These are phyloP conservation scores for Stegodyphus dumicola DNA, from an alignment of 1,140 invertebrate genomes.

Conservation along the genomic window DNA sequence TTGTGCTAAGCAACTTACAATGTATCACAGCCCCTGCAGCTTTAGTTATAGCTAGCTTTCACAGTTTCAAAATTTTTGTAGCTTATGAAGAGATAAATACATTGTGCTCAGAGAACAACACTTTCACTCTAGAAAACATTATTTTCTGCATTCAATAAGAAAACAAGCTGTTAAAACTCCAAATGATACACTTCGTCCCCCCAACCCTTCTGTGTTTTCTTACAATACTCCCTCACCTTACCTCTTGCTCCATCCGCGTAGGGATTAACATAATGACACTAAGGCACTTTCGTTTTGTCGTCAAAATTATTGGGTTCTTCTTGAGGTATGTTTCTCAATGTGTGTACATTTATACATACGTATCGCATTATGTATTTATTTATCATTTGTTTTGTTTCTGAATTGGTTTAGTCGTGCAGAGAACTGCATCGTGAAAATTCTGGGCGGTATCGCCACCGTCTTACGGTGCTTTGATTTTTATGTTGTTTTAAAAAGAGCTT, in stretches of 20 bases:
- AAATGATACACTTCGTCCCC: background rate
- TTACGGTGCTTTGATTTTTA: slow-evolving; percentile 25
- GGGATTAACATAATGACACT: slow-evolving; percentile 18
- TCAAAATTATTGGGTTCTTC: slow-evolving; percentile 38
- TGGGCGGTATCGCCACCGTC: slow-evolving; percentile 8
- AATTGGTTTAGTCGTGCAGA: slow-evolving; percentile 1
- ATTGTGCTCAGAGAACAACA: too few relatives aligned
- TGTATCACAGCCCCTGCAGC: too few relatives aligned
- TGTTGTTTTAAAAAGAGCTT: slow-evolving; percentile 17
- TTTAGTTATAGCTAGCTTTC: too few relatives aligned
- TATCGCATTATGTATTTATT: slow-evolving; percentile 1
- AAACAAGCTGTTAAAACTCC: slow-evolving; percentile 14
- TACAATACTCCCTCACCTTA: background rate
- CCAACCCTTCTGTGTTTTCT: background rate
- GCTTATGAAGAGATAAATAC: too few relatives aligned
- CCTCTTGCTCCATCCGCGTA: background rate
- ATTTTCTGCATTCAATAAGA: slow-evolving; percentile 5
- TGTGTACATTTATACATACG: background rate
- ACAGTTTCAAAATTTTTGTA: too few relatives aligned
- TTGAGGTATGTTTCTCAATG: background rate
- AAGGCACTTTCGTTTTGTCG: background rate
- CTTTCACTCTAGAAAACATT: background rate
- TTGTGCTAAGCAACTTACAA: too few relatives aligned
- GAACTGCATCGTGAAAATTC: slow-evolving; percentile 1
- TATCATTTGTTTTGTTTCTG: background rate